Evolutionary conservation across 2,797 vertebrate genomes (phyloP).

Genomic region (Percopsis omiscomaycus): DNA sequence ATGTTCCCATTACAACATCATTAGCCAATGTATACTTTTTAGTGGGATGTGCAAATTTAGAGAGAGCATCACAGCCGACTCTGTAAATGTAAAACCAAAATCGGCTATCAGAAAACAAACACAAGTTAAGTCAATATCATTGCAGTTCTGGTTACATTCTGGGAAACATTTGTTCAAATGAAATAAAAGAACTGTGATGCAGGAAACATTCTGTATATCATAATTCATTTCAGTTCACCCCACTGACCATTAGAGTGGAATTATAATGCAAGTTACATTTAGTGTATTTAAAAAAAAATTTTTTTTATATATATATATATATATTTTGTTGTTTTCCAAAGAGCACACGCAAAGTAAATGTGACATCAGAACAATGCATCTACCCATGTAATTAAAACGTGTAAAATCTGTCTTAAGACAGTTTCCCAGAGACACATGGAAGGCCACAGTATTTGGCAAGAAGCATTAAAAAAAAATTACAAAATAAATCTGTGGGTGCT

Average conservation of each 20-base stretch:
- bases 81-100: slow-evolving; percentile 14
- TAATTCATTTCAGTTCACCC: no score
- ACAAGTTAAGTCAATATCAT: slow-evolving; percentile 19
- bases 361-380: no score
- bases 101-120: slow-evolving; percentile 36
- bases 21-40: not conserved
- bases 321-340: no score
- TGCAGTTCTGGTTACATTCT: slow-evolving; percentile 14
- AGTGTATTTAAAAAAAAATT: not conserved
- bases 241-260: not conserved
- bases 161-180: not conserved
- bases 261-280: slow-evolving; percentile 1
- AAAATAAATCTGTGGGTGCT: no score
- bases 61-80: slow-evolving; percentile 18
- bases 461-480: no score
- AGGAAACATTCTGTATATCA: not conserved
- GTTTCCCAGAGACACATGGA: no score
- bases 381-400: no score
- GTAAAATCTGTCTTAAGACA: no score
- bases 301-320: no score
- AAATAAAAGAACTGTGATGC: not conserved
- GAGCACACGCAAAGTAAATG: no score
- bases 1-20: not conserved
- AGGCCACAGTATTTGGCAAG: no score
- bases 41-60: slow-evolving; percentile 40